Evolutionary conservation across 1,140 invertebrate species (phyloP), one percentile per base, ranked within the genome.

Genomic region (Acromyrmex echinatior): DNA sequence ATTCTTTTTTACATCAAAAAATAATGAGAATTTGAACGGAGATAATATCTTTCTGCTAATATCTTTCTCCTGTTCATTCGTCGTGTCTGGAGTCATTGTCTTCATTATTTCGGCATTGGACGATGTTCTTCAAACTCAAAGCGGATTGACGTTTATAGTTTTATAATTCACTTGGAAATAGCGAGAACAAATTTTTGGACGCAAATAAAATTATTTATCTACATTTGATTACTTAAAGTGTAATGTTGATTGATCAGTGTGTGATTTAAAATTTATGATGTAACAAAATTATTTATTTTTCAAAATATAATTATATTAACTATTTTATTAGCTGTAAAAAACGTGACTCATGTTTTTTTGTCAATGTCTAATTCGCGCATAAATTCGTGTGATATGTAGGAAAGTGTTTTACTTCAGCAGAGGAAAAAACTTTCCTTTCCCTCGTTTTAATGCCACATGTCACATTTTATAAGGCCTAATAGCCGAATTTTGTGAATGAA

Each of bases 401-500:
- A 65, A 4, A 5, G n/a, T 21, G 9, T 79, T 14, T 53, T 31
- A 63, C 21, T 18, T 68, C 31, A 4, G 1, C 2, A 45, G 2
- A 14, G 16, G 39, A 25, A 70, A 16, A 7, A 2, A 16, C 10
- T 7, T 0, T 28, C 35, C 16, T 21, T 68, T 6, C 4, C 35
- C 35, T 68, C 10, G 18, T 51, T 51, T 65, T 73, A 25, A 82
- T 65, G 65, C 14, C 16, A 60, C 5, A 1, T 66, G 51, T 10
- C 1, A 39, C 25, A 18, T 63, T 63, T 51, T 51, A 25, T 66
- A 16, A 28, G 70, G 68, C 16, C 16, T 31, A 51, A 45, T 51
- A 31, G 10, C 16, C 10, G 70, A 74, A 81, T 62, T 84, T 18
- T 58, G 51, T 14, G 78, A 66, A 65, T 21, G 35, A 58, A 53